Base-by-base conservation (phyloP, 2,113 vertebrate genomes). In the Acrocephalus kingi region DNA sequence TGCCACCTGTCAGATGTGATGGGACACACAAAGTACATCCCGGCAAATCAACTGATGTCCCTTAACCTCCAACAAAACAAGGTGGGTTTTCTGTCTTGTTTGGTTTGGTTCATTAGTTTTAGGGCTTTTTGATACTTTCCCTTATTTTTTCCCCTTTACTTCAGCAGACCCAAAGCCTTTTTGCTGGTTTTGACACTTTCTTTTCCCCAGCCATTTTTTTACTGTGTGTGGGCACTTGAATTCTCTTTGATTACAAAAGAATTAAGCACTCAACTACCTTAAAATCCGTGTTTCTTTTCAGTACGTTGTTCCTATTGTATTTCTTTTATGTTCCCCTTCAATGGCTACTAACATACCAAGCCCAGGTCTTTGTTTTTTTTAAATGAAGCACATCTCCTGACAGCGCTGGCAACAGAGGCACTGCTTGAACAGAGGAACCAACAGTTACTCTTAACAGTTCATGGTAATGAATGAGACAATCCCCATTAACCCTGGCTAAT, bases 311-410 rank as follows among this genome's bases (percentile, higher is more conserved):
- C 68, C 76, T 71, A 84, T 77, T 69, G n/a, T 76, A 61, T 58
- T 88, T 58, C 71, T 76, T 90, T 93, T 85, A 85, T 64, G 37
- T 68, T 69, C 63, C 75, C 6, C 59, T 90, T 92, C 72, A 92
- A 63, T 69, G 76, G 74, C 72, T 80, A 80, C 63, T 54, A 73
- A 82, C 18, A 66, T 9, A 46, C 43, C 63, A 73, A 77, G 90
- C 41, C 64, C 64, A 78, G 76, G 30, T 71, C 72, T 90, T 91
- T 80, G 74, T 30, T 63, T 37, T 77, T 61, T 84, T 80, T 27
- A 43, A 92, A 86, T 51, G 10, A 89, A 90, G 56, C 45, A 86
- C 49, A 92, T 77, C 68, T 95, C 84, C 62, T 77, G 86, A 89
- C 86, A 85, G 12, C 46, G 25, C 4, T 20, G 62, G 62, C 67